Base-by-base conservation (phyloP, 1,140 invertebrate genomes). In the Tetragnatha versicolor region DNA sequence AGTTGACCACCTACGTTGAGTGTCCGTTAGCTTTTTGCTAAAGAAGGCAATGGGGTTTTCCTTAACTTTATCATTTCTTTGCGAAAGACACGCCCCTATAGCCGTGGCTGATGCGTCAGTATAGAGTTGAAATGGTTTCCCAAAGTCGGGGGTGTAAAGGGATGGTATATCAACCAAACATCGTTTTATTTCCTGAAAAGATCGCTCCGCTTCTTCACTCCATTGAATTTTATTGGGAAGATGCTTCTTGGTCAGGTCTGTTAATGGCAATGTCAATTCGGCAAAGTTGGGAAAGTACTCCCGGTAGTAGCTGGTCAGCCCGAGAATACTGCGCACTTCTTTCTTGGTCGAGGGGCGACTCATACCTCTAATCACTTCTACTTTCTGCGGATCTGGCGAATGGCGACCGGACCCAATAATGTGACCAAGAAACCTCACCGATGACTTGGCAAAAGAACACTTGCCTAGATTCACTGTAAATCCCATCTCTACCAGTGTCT, bases 61-160 rank as follows among this genome's bases (percentile, higher is more conserved):
- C 58, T 83, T 60, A 3, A 83, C 82, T 29, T 84, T 79, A 9
- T 82, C 51, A 14, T 81, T 75, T 5, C 25, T 29, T 82, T 88
- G 87, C 22, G 84, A 83, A 22, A 88, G 51, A 6, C 86, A 83
- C 6, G 85, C 87, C 7, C 85, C 86, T 47, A 88, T 65, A 3
- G 84, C 84, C 69, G 81, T 76, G 9, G 84, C 83, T 14, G 84
- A 85, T 12, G 87, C 87, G 82, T 88, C 88, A 0, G 85, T 86
- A 37, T 53, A 84, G 83, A 0, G 87, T 0, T 85, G 83, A 68
- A 86, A 63, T 35, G 60, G 60, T 35, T 10, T 31, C 3, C 6
- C 29, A 12, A 27, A 27, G 14, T 66, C 31, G 10, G 37, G 37
- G 9, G 63, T 17, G 14, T 66, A 60, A 31, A 12, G 25, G 2